Conservation (phyloP, 2,113 vertebrate species). For the Sitta europaea region DNA sequence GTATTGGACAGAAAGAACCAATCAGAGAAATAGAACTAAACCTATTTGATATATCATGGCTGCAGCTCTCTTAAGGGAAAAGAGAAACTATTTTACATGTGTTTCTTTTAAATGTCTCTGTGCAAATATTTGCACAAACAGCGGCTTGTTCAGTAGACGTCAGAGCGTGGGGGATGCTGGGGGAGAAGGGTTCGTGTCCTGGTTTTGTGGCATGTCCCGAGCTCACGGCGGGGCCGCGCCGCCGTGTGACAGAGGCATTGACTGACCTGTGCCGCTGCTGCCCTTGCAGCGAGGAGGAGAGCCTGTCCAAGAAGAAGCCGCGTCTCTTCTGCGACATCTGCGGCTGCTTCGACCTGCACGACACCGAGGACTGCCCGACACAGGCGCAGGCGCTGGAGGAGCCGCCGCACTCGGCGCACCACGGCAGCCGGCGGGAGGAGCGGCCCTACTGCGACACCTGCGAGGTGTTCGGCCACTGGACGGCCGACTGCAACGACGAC, state of each 20-base stretch:
- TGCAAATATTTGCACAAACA: neutral
- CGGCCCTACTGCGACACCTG: conserved; percentile 95
- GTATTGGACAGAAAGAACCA: neutral
- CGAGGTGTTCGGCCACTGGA: conserved; percentile 95
- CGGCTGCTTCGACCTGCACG: conserved; percentile 95
- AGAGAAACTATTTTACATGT: neutral
- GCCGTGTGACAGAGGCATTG: fast-evolving
- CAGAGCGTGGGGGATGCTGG: fast-evolving
- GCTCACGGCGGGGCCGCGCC: fast-evolving
- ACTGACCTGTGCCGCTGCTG: neutral
- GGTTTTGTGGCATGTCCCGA: fast-evolving
- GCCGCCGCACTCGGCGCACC: conserved; percentile 88
- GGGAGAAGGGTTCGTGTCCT: neutral
- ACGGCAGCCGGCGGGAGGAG: conserved; percentile 87
- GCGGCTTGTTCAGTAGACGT: neutral
- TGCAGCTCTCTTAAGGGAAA: neutral
- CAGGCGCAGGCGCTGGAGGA: conserved; percentile 88
- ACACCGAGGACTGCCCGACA: conserved; percentile 95
- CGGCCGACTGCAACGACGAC: conserved; percentile 89
- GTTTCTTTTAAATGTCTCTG: neutral
- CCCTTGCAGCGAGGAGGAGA: conserved; percentile 72
- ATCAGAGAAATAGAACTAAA: neutral
- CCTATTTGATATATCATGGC: neutral
- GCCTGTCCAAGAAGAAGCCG: conserved; percentile 86
- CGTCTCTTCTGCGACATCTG: conserved; percentile 98